A percentile compares a stretch with the other conserved stretches of the same genome.
Evolutionary conservation across 2,888 invertebrate species (phyloP).

Genomic region (Oscheius myriophilus): DNA sequence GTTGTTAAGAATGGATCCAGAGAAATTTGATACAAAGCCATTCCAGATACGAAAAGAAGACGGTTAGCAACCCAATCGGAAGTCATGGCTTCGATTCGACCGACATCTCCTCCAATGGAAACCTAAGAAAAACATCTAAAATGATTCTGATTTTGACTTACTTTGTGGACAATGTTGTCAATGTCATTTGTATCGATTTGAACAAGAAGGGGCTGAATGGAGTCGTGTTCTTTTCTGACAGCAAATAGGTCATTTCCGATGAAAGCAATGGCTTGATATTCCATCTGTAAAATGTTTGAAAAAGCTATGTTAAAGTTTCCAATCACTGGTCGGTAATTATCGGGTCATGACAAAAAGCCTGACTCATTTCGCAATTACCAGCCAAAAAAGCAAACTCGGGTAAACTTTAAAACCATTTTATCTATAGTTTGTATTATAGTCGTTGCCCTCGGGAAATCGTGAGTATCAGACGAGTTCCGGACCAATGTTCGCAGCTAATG

Average conservation of each 20-base stretch:
- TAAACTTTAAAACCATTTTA: no score
- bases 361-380: no score
- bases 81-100: constrained; percentile 66
- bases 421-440: no score
- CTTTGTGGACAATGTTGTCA: constrained; percentile 56
- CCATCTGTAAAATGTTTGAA: constrained; percentile 35
- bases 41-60: constrained; percentile 59
- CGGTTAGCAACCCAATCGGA: constrained; percentile 69
- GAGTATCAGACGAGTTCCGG: no score
- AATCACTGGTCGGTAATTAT: no score
- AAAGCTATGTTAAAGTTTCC: no score
- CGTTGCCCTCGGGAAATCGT: no score
- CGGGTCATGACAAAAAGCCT: no score
- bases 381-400: no score
- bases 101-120: constrained; percentile 59
- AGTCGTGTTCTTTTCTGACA: constrained; percentile 64
- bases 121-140: constrained; percentile 37
- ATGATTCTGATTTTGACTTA: neutral
- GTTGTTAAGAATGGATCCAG: constrained; percentile 64
- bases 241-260: constrained; percentile 67
- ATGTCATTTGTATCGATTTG: constrained; percentile 64
- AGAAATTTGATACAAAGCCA: constrained; percentile 51
- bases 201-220: constrained; percentile 61
- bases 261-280: constrained; percentile 65
- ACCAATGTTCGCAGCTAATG: no score